Evolutionary conservation across 2,113 vertebrate species (phyloP).

Genomic region (Triplophysa siluroides): DNA sequence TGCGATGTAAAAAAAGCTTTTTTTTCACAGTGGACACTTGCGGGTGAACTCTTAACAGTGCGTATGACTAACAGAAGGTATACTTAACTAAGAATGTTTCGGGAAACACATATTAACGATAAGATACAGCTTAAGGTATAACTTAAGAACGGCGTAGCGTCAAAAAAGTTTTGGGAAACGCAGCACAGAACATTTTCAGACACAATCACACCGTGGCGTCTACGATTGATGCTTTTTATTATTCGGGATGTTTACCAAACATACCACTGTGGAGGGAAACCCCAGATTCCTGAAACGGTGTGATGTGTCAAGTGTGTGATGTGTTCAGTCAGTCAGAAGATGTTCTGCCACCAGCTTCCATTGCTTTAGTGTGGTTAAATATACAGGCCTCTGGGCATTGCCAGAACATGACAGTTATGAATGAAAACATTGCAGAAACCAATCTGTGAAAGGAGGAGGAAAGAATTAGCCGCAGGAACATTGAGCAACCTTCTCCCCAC

Average conservation of each 20-base stretch:
- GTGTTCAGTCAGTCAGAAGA: slow-evolving; percentile 40
- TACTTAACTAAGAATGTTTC: no score
- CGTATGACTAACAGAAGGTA: no score
- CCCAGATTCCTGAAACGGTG: slow-evolving; percentile 47
- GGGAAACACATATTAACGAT: no score
- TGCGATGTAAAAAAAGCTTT: no score
- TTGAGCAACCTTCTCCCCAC: slow-evolving; percentile 61
- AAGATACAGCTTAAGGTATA: no score
- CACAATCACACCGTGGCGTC: not conserved
- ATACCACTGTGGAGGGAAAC: slow-evolving; percentile 43
- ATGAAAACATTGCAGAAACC: slow-evolving; percentile 45
- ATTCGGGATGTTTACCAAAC: not conserved
- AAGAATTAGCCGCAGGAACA: slow-evolving; percentile 40
- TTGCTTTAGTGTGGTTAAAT: slow-evolving; percentile 48
- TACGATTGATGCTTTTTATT: not conserved
- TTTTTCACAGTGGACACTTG: no score
- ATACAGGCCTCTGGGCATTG: slow-evolving; percentile 48
- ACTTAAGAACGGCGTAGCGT: no score
- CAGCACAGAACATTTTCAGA: no score
- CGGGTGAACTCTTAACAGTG: no score
- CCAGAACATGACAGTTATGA: slow-evolving; percentile 56
- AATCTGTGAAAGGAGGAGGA: slow-evolving; percentile 49
- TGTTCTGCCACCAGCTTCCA: slow-evolving; percentile 38
- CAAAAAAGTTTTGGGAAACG: no score
- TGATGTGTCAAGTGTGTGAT: slow-evolving; percentile 42